Base-by-base conservation (phyloP, 2,797 vertebrate species). In the Leptodactylus fallax region DNA sequence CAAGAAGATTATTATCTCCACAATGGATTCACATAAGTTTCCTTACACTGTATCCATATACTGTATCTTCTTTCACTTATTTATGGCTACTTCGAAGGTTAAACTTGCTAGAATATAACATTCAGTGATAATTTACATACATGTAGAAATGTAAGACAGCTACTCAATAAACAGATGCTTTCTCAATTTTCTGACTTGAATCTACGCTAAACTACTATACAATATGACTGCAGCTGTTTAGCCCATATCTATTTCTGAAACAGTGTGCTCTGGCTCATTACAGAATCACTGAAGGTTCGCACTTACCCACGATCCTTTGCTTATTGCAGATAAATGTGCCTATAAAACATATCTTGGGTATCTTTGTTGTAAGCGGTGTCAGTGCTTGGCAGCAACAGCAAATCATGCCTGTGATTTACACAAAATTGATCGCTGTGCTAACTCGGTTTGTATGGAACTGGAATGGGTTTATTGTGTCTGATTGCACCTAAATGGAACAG, bases 301-400 rank as follows among this genome's bases (percentile, higher is more conserved):
- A 65, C 49, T 65, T 85, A 74, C 69, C 21, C 55, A 74, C 17
- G 56, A 49, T 74, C 55, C 84, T 78, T 58, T 78, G 45, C 74
- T 53, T 85, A 78, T 85, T 79, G 84, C 84, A 85, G 84, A 79
- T 77, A 78, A 85, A 85, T 85, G 23, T 85, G n/a, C n/a, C 58
- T 85, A 36, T 27, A 78, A 85, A 85, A 85, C 74, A 85, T 79
- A 85, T 85, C 60, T 65, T 56, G 61, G 74, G 55, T 53, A 85
- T 79, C 84, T 78, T 79, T 78, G 74, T 85, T 67, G 60, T 77
- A 74, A 76, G 83, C 83, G 12, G 55, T 85, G 71, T 61, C 83
- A 85, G 71, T n/a, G 61, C 49, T 79, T 67, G 47, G 76, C 85
- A 56, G 76, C 23, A 67, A 79, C 74, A 79, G 74, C 49, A 67